These are phyloP conservation scores for Pelobates fuscus DNA, from an alignment of 2,113 vertebrate species.

Conservation along the genomic window DNA sequence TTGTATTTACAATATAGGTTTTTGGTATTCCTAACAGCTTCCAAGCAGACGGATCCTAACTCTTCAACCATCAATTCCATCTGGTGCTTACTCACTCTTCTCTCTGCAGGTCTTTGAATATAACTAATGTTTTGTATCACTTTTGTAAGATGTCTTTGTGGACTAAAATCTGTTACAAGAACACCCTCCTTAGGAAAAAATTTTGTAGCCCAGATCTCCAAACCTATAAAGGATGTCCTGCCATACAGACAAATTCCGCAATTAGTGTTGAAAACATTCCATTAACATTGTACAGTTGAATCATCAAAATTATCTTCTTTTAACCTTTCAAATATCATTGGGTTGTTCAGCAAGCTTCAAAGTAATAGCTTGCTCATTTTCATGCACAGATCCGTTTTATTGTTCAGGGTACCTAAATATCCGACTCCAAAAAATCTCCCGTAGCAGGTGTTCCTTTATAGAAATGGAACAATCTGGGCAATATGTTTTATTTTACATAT, in stretches of 20 bases:
- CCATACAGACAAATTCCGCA: conserved; percentile 9
- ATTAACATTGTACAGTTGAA: not conserved
- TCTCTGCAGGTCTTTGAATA: conserved; percentile 46
- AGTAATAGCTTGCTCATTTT: not conserved
- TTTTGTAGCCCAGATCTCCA: conserved; percentile 17
- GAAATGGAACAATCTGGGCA: not conserved
- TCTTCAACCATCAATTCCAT: conserved; percentile 19
- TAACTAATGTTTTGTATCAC: conserved; percentile 32
- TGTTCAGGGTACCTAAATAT: not conserved
- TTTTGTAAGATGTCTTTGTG: conserved; percentile 29
- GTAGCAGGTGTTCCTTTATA: not conserved
- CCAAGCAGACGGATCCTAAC: conserved; percentile 36
- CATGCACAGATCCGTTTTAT: too few species aligned
- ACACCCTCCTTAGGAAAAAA: conserved; percentile 32
- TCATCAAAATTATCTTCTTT: not conserved
- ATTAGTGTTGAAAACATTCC: not conserved
- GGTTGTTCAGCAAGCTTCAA: not conserved
- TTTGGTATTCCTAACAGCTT: conserved; percentile 41
- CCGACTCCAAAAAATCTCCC: not conserved
- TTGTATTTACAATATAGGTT: conserved; percentile 39
- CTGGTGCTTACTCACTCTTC: conserved; percentile 37
- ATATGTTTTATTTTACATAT: not conserved
- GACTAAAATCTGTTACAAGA: conserved; percentile 47
- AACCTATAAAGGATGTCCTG: conserved; percentile 21
- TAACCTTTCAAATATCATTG: not conserved